phyloP scores from a whole-genome alignment of 2,113 vertebrate species.

The Nestor notabilis region DNA sequence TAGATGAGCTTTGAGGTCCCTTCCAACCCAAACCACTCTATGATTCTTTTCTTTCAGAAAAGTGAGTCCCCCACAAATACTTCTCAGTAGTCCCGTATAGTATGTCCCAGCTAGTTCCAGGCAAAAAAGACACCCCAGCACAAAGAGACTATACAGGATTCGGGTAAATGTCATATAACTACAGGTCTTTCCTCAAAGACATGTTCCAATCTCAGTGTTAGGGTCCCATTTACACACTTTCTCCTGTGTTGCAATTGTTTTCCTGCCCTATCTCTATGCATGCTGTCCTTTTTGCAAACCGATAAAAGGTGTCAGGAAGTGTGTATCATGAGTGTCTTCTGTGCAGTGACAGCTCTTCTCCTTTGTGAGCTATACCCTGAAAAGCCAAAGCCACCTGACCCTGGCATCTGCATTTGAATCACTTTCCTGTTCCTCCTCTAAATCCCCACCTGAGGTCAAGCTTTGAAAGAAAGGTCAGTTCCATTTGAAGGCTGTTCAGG shows the following conservation, averaged over 20 bases:
- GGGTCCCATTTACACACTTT: fast-evolving
- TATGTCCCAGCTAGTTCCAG: not conserved
- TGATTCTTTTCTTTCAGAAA: not conserved
- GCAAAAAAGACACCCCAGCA: not conserved
- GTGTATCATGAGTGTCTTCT: not conserved
- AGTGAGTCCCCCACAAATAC: not conserved
- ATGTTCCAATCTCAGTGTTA: not conserved
- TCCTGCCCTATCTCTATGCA: not conserved
- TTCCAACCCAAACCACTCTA: not conserved
- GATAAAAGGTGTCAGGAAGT: not conserved
- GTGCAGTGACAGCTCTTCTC: not conserved
- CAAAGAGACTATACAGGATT: not conserved
- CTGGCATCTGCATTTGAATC: conserved; percentile 9
- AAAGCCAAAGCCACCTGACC: not conserved
- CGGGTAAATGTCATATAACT: not conserved
- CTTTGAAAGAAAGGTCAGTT: conserved; percentile 61
- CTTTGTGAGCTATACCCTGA: not conserved
- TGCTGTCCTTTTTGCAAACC: not conserved
- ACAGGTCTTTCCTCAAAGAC: not conserved
- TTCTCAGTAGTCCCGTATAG: fast-evolving
- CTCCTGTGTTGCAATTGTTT: not conserved
- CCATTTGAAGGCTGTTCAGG: conserved; percentile 37
- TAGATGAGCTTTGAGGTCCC: not conserved
- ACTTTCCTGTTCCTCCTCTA: not conserved
- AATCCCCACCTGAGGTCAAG: conserved; percentile 56